Percentiles rank a stretch among this genome's conserved stretches.
These are phyloP conservation scores for Tinea semifulvella DNA, from an alignment of 2,888 invertebrate species.

Conservation along the genomic window DNA sequence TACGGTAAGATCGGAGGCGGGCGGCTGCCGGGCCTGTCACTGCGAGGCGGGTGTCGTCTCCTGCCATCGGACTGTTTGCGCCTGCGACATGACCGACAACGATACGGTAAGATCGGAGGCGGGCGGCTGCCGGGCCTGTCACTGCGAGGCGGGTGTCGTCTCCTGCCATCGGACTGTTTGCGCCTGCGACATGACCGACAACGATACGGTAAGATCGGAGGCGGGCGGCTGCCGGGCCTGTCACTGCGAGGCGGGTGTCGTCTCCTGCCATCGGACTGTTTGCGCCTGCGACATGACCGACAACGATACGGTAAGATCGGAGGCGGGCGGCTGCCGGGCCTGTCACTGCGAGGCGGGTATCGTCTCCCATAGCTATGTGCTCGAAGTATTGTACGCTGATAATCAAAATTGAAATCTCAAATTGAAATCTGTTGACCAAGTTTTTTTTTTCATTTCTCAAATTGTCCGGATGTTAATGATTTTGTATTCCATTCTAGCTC, in stretches of 20 bases:
- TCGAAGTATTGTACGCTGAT: no score
- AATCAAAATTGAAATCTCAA: no score
- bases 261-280: constrained; percentile 71
- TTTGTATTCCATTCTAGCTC: no score
- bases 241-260: constrained; percentile 65
- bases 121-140: constrained; percentile 56
- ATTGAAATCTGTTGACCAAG: no score
- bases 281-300: constrained; percentile 72
- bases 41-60: constrained; percentile 69
- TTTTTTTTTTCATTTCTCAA: no score
- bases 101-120: constrained; percentile 27
- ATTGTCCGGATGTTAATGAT: no score
- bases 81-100: constrained; percentile 64
- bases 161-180: constrained; percentile 74
- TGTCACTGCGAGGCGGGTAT: constrained; percentile 67
- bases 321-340: constrained; percentile 53
- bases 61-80: constrained; percentile 75
- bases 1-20: constrained; percentile 35
- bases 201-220: constrained; percentile 26
- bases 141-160: constrained; percentile 68
- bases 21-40: constrained; percentile 55
- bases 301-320: constrained; percentile 31
- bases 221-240: constrained; percentile 57
- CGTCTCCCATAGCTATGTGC: no score
- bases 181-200: constrained; percentile 66